A percentile compares a stretch with the other conserved stretches of the same genome.
Evolutionary conservation across 2,113 vertebrate genomes (phyloP).

Genomic region (Odocoileus hemionus): DNA sequence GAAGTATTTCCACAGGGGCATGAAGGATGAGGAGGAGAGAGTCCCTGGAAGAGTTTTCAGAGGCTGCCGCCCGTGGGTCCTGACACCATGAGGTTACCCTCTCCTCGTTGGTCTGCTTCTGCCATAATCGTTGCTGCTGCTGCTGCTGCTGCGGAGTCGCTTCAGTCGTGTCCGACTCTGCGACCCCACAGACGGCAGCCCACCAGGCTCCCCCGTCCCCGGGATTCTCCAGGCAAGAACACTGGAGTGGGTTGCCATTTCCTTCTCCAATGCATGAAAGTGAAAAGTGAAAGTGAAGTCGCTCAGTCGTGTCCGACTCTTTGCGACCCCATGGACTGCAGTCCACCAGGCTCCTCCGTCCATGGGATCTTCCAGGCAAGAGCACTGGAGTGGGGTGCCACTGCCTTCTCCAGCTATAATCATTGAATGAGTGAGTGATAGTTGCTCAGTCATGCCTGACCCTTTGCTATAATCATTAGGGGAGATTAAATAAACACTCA

Average conservation of each 20-base stretch:
- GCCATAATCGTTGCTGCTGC: too few relatives aligned
- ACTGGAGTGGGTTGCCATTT: not conserved
- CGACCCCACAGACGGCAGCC: not conserved
- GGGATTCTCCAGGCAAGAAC: not conserved
- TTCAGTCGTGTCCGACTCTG: not conserved
- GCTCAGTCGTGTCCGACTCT: not conserved
- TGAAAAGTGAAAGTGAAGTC: not conserved
- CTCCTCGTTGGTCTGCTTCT: not conserved
- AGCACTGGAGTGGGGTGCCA: not conserved
- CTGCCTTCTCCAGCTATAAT: not conserved
- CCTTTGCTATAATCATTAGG: not conserved
- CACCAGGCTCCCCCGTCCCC: not conserved
- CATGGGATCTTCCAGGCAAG: not conserved
- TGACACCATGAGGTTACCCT: not conserved
- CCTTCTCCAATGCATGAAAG: not conserved
- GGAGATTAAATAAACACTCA: not conserved
- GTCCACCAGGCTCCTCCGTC: accelerated
- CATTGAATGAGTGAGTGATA: too few relatives aligned
- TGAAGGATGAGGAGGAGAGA: not conserved
- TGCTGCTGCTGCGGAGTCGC: not conserved
- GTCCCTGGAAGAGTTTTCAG: not conserved
- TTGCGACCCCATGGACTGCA: not conserved
- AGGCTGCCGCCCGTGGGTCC: not conserved
- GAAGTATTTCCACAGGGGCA: not conserved
- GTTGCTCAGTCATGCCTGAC: too few relatives aligned